Evolutionary conservation across 2,888 invertebrate genomes (phyloP).

Genomic region (Acronicta alni): DNA sequence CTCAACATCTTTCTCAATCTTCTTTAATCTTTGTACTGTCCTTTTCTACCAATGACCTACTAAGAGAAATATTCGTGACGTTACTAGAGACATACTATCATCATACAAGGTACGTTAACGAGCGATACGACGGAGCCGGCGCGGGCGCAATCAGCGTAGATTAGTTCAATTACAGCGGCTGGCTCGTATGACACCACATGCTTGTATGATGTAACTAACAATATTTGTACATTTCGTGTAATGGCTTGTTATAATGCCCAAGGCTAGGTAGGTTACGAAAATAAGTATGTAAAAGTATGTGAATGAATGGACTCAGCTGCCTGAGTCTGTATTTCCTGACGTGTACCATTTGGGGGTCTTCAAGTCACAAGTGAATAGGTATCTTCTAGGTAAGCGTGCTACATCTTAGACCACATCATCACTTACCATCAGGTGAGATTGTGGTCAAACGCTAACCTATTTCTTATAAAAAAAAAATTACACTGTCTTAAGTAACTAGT

Average conservation of each 20-base stretch:
- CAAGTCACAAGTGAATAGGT: too few relatives aligned
- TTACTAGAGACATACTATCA: conserved; percentile 1
- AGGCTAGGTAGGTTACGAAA: neutral
- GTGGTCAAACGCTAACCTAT: too few relatives aligned
- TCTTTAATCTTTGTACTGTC: too few relatives aligned
- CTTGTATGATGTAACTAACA: conserved; percentile 39
- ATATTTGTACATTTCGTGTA: conserved; percentile 16
- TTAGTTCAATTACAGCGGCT: conserved; percentile 65
- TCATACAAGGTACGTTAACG: conserved; percentile 38
- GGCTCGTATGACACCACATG: conserved; percentile 40
- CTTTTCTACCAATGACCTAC: neutral
- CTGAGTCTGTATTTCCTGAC: too few relatives aligned
- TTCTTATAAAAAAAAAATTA: too few relatives aligned
- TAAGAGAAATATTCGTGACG: neutral
- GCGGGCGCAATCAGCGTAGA: conserved; percentile 54
- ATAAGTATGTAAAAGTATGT: neutral
- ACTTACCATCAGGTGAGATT: too few relatives aligned
- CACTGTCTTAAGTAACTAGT: too few relatives aligned
- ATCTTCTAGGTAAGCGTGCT: too few relatives aligned
- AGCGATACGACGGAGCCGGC: conserved; percentile 45
- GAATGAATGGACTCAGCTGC: too few relatives aligned
- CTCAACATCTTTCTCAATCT: too few relatives aligned
- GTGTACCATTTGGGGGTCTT: too few relatives aligned
- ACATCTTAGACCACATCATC: too few relatives aligned
- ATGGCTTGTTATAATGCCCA: neutral